phyloP scores from a whole-genome alignment of 1,140 invertebrate species.

The Aphelenchoides fujianensis region DNA sequence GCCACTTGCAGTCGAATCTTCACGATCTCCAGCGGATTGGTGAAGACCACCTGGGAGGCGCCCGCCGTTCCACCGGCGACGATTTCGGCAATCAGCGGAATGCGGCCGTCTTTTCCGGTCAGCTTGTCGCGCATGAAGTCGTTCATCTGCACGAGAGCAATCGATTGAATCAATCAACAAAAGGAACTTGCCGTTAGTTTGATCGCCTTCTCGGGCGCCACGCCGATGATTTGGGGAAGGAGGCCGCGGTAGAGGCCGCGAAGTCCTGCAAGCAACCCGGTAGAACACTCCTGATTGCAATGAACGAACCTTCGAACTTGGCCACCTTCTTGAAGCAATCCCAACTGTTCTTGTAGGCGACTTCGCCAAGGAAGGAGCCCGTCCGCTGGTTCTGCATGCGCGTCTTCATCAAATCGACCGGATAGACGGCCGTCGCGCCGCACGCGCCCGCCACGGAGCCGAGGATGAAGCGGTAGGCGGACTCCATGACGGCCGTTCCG shows the following conservation, averaged over 20 bases:
- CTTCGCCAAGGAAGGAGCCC: slow-evolving; percentile 71
- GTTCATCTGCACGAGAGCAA: slow-evolving; percentile 71
- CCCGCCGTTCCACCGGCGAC: slow-evolving; percentile 87
- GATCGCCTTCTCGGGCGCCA: slow-evolving; percentile 98
- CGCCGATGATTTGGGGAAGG: slow-evolving; percentile 91
- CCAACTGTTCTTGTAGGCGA: slow-evolving; percentile 93
- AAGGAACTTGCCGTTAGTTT: too few relatives aligned
- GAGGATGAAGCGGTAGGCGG: slow-evolving; percentile 71
- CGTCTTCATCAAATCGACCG: slow-evolving; percentile 95
- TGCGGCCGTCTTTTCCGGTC: slow-evolving; percentile 73
- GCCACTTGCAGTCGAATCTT: slow-evolving; percentile 98
- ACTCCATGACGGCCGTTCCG: slow-evolving; percentile 60
- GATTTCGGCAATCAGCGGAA: slow-evolving; percentile 80
- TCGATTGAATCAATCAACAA: too few relatives aligned
- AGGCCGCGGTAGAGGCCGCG: slow-evolving; percentile 89
- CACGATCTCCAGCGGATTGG: slow-evolving; percentile 97
- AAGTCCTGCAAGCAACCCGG: slow-evolving; percentile 63
- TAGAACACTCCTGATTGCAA: slow-evolving; percentile 15
- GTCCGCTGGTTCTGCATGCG: slow-evolving; percentile 90
- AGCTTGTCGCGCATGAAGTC: slow-evolving; percentile 92
- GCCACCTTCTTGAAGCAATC: slow-evolving; percentile 94
- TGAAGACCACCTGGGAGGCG: slow-evolving; percentile 81
- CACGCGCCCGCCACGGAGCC: slow-evolving; percentile 92
- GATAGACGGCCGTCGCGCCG: slow-evolving; percentile 95
- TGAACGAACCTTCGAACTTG: slow-evolving; percentile 81